These are phyloP conservation scores for Schizaphis graminum DNA, from an alignment of 2,888 invertebrate species.

Conservation along the genomic window DNA sequence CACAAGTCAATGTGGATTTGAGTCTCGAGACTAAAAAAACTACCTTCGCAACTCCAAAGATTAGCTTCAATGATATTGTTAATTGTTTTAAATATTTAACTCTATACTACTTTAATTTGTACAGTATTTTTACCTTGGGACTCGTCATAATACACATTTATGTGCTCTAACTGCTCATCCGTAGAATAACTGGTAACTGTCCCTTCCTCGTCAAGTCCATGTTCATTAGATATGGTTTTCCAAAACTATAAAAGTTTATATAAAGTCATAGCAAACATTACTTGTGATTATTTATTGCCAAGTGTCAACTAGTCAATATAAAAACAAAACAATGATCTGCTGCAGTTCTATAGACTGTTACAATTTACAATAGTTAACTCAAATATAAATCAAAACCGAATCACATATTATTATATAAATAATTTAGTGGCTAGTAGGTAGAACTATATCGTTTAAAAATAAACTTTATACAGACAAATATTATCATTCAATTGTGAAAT, in stretches of 20 bases:
- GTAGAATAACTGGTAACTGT: neutral
- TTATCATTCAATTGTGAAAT: too few relatives aligned
- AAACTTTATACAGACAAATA: too few relatives aligned
- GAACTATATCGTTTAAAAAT: too few relatives aligned
- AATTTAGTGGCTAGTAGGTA: too few relatives aligned
- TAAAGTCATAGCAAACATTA: neutral
- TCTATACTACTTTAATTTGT: neutral
- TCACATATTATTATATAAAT: too few relatives aligned
- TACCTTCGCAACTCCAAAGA: too few relatives aligned
- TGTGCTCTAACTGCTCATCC: slow-evolving; percentile 29
- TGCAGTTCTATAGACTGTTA: neutral
- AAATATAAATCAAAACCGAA: neutral
- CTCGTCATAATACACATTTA: slow-evolving; percentile 44
- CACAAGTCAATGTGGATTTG: too few relatives aligned
- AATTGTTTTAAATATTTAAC: neutral
- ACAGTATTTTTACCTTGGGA: slow-evolving; percentile 16
- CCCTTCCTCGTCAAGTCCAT: slow-evolving; percentile 36
- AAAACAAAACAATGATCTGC: neutral
- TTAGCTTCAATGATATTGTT: too few relatives aligned
- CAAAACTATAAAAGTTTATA: slow-evolving; percentile 41
- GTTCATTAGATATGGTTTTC: slow-evolving; percentile 53
- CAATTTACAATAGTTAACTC: neutral
- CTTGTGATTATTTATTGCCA: neutral
- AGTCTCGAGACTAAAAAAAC: too few relatives aligned
- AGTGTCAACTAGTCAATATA: neutral